Evolutionary conservation across 2,888 invertebrate genomes (phyloP), one percentile per base, ranked within the genome.

Genomic region (Eilema griseolum): DNA sequence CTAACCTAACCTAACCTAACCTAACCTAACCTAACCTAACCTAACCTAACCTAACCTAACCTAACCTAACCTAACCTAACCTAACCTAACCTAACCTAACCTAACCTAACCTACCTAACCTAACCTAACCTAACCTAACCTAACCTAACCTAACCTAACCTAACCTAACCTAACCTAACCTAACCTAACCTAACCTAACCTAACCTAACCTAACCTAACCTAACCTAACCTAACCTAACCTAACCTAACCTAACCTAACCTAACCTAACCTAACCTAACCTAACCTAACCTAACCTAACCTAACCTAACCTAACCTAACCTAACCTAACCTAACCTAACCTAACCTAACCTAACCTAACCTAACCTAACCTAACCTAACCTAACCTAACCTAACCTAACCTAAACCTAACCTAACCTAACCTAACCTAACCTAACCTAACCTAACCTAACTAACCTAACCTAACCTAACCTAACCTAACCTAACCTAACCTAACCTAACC

Each of bases 31-130:
- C 79, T 75, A 77, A 79, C 79, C 81, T 80, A 78, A 77, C 79
- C 79, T 78, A 78, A 79, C 79, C 79, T 80, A 79, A 78, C 71
- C 71, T 68, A 71, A 68, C 82, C 78, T 77, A 78, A 80, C 77
- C 80, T 77, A 79, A 79, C 79, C 79, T 75, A 76, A 79, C 78
- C 78, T 78, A 76, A 78, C 78, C 78, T 74, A 78, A 80, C 80
- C 77, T 76, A 76, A 77, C 74, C 67, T 68, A 71, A 71, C 67
- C 76, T 75, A 76, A 75, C 77, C 76, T 73, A 74, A 76, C 76
- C 74, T 74, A 73, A 73, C 76, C 72, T 73, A 75, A 75, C 76
- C 76, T 73, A 72, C 74, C 74, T 72, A 75, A 76, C 76, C 74
- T 72, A 73, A 78, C 76, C 71, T 71, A 71, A 71, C 72, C 66